These are phyloP conservation scores for Archocentrus centrarchus DNA, from an alignment of 2,113 vertebrate genomes.

Conservation along the genomic window DNA sequence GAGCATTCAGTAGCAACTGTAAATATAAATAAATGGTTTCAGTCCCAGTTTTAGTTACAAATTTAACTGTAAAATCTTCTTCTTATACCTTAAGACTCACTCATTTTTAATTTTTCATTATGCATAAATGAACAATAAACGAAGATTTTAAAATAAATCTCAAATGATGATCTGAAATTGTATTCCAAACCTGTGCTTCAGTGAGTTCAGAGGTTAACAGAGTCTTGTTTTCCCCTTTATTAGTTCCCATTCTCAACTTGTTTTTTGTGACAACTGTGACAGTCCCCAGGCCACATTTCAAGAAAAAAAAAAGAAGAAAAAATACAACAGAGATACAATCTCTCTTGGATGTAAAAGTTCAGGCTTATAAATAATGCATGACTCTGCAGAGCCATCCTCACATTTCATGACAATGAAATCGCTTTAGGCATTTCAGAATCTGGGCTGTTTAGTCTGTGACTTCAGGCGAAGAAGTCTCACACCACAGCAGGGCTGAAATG, in stretches of 20 bases:
- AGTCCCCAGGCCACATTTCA: slow-evolving; percentile 1
- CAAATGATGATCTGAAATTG: not conserved
- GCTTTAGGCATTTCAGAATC: slow-evolving; percentile 30
- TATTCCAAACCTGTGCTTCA: not conserved
- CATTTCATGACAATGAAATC: slow-evolving; percentile 35
- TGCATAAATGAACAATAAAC: not conserved
- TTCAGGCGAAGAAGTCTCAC: slow-evolving; percentile 14
- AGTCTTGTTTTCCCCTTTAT: not conserved
- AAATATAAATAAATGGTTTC: not conserved
- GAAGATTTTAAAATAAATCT: not conserved
- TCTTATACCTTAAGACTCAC: not conserved
- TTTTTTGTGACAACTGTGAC: not conserved
- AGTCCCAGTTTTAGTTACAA: not conserved
- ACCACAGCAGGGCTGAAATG: slow-evolving; percentile 1
- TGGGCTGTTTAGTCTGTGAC: slow-evolving; percentile 49
- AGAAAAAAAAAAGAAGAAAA: not conserved
- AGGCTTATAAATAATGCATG: slow-evolving; percentile 52
- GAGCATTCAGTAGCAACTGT: not conserved
- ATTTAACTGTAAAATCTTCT: not conserved
- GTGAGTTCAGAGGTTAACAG: not conserved
- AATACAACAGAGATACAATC: slow-evolving; percentile 27
- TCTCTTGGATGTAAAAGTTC: slow-evolving; percentile 52
- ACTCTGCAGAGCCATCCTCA: slow-evolving; percentile 52
- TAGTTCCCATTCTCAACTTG: not conserved
- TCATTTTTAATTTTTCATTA: not conserved